Conservation (phyloP, 2,113 vertebrate genomes). For the Gnathonemus echidnorhynchus region DNA sequence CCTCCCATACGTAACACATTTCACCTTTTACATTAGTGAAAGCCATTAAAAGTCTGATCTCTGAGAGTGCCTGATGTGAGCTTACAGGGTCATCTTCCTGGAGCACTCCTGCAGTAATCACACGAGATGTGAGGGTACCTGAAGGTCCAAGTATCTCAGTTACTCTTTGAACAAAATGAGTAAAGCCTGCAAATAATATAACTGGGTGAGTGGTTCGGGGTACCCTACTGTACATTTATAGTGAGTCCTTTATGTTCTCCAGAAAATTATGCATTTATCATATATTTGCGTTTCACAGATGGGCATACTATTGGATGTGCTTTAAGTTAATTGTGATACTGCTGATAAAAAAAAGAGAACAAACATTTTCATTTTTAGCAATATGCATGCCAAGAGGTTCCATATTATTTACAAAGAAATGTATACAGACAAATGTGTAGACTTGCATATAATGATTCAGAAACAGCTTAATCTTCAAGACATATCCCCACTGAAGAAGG, state of each 20-base stretch:
- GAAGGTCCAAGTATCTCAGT: neutral
- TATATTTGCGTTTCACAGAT: neutral
- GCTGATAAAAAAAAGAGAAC: slow-evolving; percentile 21
- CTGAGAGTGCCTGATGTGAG: neutral
- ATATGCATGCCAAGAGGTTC: neutral
- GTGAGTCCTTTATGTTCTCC: neutral
- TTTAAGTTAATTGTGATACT: neutral
- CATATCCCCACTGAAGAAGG: neutral
- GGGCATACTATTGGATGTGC: slow-evolving; percentile 15
- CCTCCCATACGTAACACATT: neutral
- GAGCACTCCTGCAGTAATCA: neutral
- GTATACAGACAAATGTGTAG: neutral
- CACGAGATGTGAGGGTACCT: neutral
- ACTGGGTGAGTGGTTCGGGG: neutral
- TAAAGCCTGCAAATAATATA: neutral
- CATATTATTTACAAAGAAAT: neutral
- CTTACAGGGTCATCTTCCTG: neutral
- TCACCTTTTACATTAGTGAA: neutral
- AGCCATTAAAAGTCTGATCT: neutral
- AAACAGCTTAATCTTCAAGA: neutral
- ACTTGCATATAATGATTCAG: neutral
- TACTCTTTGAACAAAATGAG: neutral
- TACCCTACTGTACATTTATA: slow-evolving; percentile 15
- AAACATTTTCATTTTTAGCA: slow-evolving; percentile 16
- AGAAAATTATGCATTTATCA: neutral